Evolutionary conservation across 2,797 vertebrate species (phyloP).

Genomic region (Sebastes variabilis): DNA sequence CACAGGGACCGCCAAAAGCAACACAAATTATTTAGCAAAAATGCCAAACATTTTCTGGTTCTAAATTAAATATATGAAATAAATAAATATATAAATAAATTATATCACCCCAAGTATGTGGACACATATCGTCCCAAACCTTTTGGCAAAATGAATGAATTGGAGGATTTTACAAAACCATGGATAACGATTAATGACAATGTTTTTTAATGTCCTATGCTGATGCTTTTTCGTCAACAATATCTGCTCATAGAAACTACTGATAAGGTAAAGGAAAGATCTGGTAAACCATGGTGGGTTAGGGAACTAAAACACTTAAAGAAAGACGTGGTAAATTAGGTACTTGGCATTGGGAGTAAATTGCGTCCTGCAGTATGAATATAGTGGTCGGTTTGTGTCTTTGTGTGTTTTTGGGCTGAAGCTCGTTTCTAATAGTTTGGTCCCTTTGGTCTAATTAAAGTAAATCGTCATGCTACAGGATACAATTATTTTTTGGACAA

Average conservation of each 20-base stretch:
- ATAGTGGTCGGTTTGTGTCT: not conserved
- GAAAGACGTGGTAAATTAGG: not conserved
- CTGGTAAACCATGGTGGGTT: not conserved
- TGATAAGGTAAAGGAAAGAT: not conserved
- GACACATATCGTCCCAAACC: not conserved
- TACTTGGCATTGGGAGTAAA: not conserved
- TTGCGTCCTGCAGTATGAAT: not conserved
- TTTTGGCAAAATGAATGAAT: not conserved
- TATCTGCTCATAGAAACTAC: not conserved
- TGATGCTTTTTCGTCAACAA: not conserved
- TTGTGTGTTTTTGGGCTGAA: not conserved
- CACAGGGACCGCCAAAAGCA: not conserved
- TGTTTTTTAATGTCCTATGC: not conserved
- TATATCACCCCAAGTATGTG: not conserved
- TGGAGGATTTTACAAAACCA: not conserved
- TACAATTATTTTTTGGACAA: not conserved
- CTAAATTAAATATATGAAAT: not conserved
- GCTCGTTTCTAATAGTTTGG: not conserved
- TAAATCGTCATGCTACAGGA: not conserved
- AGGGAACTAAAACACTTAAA: not conserved
- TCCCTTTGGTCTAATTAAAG: not conserved
- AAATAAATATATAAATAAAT: not conserved
- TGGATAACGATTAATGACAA: not conserved
- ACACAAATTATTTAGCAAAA: not conserved
- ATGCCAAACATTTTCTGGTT: not conserved